Conservation (phyloP, 2,113 vertebrate species). For the Acrocephalus kingi region DNA sequence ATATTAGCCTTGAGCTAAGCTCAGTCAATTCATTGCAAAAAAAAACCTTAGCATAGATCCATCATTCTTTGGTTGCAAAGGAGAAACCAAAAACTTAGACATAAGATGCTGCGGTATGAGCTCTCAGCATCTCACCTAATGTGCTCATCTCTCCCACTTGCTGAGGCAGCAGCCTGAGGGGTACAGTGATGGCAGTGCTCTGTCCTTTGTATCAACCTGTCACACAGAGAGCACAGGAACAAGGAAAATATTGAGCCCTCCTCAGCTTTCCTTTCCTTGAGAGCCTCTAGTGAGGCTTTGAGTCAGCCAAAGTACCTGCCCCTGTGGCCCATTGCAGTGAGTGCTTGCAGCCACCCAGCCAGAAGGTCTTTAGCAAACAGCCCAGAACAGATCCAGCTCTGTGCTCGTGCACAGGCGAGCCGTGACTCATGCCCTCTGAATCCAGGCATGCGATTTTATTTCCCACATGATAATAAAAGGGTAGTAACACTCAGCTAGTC, state of each 20-base stretch:
- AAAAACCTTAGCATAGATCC: not conserved
- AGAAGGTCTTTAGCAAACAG: not conserved
- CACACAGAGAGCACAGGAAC: not conserved
- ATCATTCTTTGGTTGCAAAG: not conserved
- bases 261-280: not conserved
- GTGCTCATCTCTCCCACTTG: not conserved
- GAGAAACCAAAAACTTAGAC: not conserved
- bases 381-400: not conserved
- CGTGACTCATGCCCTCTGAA: constrained; percentile 11
- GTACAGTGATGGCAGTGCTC: not conserved
- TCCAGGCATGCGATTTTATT: constrained; percentile 36
- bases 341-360: not conserved
- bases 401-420: not conserved
- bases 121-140: not conserved
- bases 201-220: not conserved
- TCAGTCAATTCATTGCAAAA: not conserved
- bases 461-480: constrained; percentile 52
- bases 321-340: not conserved
- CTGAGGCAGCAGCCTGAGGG: not conserved
- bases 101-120: not conserved
- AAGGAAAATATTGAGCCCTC: not conserved
- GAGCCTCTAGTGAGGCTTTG: not conserved
- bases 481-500: not conserved
- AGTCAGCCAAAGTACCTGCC: not conserved
- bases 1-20: not conserved